Conservation (phyloP, 2,888 invertebrate species). For the Marasmarcha lunaedactyla region DNA sequence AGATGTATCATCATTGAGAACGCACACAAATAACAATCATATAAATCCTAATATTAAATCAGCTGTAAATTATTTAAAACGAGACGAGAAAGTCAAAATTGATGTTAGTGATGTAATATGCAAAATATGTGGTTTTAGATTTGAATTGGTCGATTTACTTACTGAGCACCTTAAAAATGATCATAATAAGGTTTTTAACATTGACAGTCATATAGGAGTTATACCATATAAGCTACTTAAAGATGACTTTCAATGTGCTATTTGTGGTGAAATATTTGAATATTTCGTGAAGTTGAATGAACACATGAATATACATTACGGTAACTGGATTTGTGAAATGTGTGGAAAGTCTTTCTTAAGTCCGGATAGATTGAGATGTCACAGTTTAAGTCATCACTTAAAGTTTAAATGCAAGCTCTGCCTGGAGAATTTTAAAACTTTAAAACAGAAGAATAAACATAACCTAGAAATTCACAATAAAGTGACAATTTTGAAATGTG, state of each 20-base stretch:
- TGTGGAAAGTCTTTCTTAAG: slow-evolving; percentile 54
- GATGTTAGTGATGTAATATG: slow-evolving; percentile 36
- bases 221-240: slow-evolving; percentile 40
- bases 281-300: slow-evolving; percentile 54
- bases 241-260: slow-evolving; percentile 33
- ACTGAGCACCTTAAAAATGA: slow-evolving; percentile 31
- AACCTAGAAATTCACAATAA: slow-evolving; percentile 34
- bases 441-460: slow-evolving; percentile 35
- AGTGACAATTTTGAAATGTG: slow-evolving; percentile 34
- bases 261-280: slow-evolving; percentile 38
- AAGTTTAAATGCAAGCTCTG: slow-evolving; percentile 39
- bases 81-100: slow-evolving; percentile 55
- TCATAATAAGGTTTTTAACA: slow-evolving; percentile 29
- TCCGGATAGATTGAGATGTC: slow-evolving; percentile 41
- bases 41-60: slow-evolving; percentile 33
- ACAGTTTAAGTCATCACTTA: slow-evolving; percentile 34
- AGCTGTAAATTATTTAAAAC: slow-evolving; percentile 40
- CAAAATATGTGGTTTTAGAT: slow-evolving; percentile 24
- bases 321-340: slow-evolving; percentile 43
- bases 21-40: slow-evolving; percentile 42
- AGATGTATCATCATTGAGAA: slow-evolving; percentile 35
- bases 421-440: slow-evolving; percentile 33
- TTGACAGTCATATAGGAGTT: slow-evolving; percentile 35
- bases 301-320: slow-evolving; percentile 55
- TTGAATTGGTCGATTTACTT: slow-evolving; percentile 24